phyloP scores from a whole-genome alignment of 2,888 invertebrate species.

The Ormyrus thymus region DNA sequence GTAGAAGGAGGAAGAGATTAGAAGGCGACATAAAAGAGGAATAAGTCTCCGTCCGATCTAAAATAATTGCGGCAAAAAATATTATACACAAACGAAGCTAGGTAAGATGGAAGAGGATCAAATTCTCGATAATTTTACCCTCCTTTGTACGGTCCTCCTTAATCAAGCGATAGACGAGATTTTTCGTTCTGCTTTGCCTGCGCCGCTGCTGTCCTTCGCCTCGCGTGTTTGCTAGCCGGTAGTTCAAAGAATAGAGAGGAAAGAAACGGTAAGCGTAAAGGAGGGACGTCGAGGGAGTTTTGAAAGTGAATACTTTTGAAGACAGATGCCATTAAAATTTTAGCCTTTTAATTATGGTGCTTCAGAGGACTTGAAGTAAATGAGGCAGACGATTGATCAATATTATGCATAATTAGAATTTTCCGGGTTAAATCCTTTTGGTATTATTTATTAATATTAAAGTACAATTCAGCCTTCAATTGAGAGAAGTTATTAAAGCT shows the following conservation, averaged over 20 bases:
- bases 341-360: no score
- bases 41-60: constrained; percentile 46
- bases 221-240: not conserved
- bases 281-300: not conserved
- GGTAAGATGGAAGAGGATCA: constrained; percentile 25
- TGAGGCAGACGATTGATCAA: no score
- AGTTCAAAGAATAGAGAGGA: not conserved
- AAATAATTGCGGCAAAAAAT: constrained; percentile 50
- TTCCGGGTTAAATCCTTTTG: no score
- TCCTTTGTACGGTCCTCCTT: constrained; percentile 25
- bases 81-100: constrained; percentile 5
- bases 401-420: no score
- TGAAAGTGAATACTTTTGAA: not conserved
- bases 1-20: constrained; percentile 14
- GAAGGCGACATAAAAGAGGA: constrained; percentile 24
- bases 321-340: no score
- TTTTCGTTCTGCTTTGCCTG: constrained; percentile 37
- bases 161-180: constrained; percentile 36
- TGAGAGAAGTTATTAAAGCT: no score
- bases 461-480: no score
- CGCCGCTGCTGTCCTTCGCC: not conserved
- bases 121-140: constrained; percentile 45
- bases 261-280: constrained; percentile 5
- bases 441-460: no score
- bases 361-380: no score